Conservation (phyloP, 64 coral and sea anemone species). For the Montipora foliosa region DNA sequence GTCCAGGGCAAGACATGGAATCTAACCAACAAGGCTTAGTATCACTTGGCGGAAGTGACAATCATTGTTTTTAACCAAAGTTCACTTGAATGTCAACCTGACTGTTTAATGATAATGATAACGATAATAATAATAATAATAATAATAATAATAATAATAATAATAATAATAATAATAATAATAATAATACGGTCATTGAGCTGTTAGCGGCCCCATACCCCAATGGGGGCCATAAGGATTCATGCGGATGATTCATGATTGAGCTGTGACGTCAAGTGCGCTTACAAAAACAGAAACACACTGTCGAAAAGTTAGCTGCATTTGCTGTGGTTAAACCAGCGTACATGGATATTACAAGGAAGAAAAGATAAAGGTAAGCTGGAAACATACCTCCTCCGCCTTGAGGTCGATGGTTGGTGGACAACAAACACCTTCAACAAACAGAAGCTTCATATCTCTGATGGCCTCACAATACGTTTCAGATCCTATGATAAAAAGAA, state of each 20-base stretch:
- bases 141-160: no score
- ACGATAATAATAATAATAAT: no score
- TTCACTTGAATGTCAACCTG: no score
- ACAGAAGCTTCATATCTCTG: slow-evolving; percentile 86
- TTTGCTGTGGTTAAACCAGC: background rate
- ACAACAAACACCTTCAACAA: slow-evolving; percentile 91
- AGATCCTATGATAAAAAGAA: slow-evolving; percentile 66
- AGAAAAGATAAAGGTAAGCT: background rate
- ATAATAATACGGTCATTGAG: no score
- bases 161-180: no score
- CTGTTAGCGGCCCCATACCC: no score
- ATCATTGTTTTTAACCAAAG: no score
- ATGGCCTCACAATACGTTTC: slow-evolving; percentile 75
- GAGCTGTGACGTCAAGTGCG: no score
- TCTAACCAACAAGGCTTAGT: slow-evolving; percentile 26
- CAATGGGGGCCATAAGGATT: no score
- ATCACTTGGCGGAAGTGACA: background rate
- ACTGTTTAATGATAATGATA: no score
- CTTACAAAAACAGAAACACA: no score
- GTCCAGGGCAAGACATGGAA: slow-evolving; percentile 74
- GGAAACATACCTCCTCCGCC: slow-evolving; percentile 72
- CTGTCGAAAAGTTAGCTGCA: background rate
- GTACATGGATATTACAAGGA: background rate
- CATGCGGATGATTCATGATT: no score
- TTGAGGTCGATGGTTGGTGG: slow-evolving; percentile 82